Evolutionary conservation across 1,140 invertebrate species (phyloP), one percentile per base, ranked within the genome.

Genomic region (Penaeus japonicus): DNA sequence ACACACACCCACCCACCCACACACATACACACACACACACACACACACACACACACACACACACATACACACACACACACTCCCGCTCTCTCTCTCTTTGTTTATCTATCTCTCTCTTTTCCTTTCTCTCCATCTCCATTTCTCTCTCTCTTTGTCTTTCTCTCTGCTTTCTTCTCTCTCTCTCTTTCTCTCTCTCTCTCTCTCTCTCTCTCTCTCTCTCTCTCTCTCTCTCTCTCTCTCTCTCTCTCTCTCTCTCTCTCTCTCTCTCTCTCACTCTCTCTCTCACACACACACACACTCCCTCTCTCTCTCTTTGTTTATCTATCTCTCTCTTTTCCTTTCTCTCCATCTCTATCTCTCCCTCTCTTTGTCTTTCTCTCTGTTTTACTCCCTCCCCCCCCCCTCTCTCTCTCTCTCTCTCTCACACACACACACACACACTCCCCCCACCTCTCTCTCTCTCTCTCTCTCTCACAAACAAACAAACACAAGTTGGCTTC

Each of bases 121-220:
- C 30, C 73, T 75, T 18, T 75, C 24, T 75, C 73, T 77, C 32
- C 17, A 4, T 24, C 17, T 65, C 59, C 12, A 2, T 65, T 12
- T 65, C 59, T 65, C 59, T 65, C 59, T 65, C 59, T 65, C 59
- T 80, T 35, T 80, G 32, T 80, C 78, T 80, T 3, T 80, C 35
- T 80, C 3, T 27, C 24, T 22, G 0, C 17, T 7, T 20, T 10
- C 47, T 22, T 27, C n/a, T n/a, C 15, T 53, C 35, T 39, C 35
- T 24, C 27, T 54, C n/a, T 53, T 27, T 17, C 22, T 53, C 39
- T 80, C 22, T 27, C 47, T 27, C 32, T 5, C 20, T 20, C 20
- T 20, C 18, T 5, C 17, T 27, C 4, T 12, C 12, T 4, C 18
- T 3, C 17, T 77, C 2, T 4, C 17, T 20, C 2, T 3, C 18